These are phyloP conservation scores for Melitaea cinxia DNA, from an alignment of 1,140 invertebrate genomes.

Conservation along the genomic window DNA sequence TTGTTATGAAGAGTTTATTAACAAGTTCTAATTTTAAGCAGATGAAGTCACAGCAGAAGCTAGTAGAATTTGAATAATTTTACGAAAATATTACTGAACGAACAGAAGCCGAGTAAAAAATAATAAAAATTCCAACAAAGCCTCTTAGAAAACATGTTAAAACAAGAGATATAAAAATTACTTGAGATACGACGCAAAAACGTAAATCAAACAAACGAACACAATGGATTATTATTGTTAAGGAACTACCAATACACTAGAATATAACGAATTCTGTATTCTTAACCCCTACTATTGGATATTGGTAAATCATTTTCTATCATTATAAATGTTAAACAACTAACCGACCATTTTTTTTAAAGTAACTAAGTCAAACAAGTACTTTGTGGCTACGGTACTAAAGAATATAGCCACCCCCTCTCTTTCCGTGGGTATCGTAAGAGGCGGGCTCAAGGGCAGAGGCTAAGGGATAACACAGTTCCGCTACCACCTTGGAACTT, in stretches of 20 bases:
- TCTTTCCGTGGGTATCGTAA: too few species aligned
- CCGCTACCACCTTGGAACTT: too few species aligned
- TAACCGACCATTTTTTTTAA: not conserved
- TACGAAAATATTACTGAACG: too few species aligned
- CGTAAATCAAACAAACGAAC: slow-evolving; percentile 34
- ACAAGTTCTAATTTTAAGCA: too few species aligned
- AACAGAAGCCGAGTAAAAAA: not conserved
- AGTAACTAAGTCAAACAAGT: too few species aligned
- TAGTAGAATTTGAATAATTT: too few species aligned
- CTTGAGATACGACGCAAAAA: slow-evolving; percentile 35
- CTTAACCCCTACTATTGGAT: slow-evolving; percentile 17
- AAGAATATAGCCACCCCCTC: too few species aligned
- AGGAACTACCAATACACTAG: slow-evolving; percentile 37
- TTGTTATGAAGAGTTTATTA: too few species aligned
- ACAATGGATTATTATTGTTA: slow-evolving; percentile 42
- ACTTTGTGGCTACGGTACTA: too few species aligned
- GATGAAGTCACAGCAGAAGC: too few species aligned
- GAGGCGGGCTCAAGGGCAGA: too few species aligned
- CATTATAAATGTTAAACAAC: not conserved
- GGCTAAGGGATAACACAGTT: too few species aligned
- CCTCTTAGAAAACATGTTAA: not conserved
- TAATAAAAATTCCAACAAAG: not conserved
- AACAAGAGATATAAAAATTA: slow-evolving; percentile 14
- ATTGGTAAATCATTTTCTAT: not conserved
- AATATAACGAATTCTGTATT: slow-evolving; percentile 27